phyloP scores from a whole-genome alignment of 2,888 invertebrate species.

The Philereme vetulata region DNA sequence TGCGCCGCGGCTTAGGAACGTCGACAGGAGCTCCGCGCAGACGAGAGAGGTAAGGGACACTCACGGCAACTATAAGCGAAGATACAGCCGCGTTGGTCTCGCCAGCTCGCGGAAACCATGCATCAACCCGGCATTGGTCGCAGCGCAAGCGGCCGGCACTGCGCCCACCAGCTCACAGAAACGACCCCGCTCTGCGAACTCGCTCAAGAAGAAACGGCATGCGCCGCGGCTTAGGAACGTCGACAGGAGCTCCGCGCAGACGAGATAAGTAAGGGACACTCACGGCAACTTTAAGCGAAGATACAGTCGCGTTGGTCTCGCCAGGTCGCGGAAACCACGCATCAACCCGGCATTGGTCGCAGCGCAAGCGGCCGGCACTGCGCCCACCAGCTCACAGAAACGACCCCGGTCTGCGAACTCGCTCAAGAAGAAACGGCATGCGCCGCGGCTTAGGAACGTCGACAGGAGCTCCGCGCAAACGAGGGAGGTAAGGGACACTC shows the following conservation, averaged over 20 bases:
- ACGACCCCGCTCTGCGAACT: slow-evolving; percentile 81
- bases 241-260: slow-evolving; percentile 95
- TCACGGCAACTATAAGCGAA: no score
- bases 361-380: slow-evolving; percentile 92
- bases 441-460: slow-evolving; percentile 94
- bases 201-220: slow-evolving; percentile 85
- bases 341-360: slow-evolving; percentile 98
- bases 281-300: no score
- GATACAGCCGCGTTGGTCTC: no score
- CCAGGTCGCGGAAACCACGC: slow-evolving; percentile 53
- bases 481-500: slow-evolving; percentile 87
- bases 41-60: slow-evolving; percentile 90
- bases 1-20: slow-evolving; percentile 94
- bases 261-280: slow-evolving; percentile 88
- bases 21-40: slow-evolving; percentile 95
- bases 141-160: slow-evolving; percentile 93
- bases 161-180: slow-evolving; percentile 79
- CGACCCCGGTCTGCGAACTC: slow-evolving; percentile 82
- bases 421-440: slow-evolving; percentile 86
- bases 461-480: slow-evolving; percentile 96
- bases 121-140: slow-evolving; percentile 97
- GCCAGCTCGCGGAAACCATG: slow-evolving; percentile 52
- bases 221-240: slow-evolving; percentile 95
- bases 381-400: slow-evolving; percentile 77
- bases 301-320: no score